Conservation (phyloP, 2,113 vertebrate genomes). For the Cisticola juncidis region DNA sequence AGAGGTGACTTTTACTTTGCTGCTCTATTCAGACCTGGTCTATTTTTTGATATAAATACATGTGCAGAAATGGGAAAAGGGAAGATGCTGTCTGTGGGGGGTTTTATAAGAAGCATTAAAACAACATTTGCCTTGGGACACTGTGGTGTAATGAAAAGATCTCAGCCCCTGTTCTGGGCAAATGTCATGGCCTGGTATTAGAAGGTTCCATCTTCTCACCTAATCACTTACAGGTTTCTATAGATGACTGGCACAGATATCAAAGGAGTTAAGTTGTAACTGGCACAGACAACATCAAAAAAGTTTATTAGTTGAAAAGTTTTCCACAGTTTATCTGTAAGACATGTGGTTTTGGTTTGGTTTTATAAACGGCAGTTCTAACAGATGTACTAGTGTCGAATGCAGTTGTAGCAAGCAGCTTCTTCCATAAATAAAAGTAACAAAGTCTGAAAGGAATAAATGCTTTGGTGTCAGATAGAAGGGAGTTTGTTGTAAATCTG, state of each 20-base stretch:
- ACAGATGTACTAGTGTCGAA: not conserved
- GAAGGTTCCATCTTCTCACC: not conserved
- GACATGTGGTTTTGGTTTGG: conserved; percentile 66
- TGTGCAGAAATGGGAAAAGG: not conserved
- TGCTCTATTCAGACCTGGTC: not conserved
- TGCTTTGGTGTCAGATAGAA: not conserved
- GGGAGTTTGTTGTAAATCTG: not conserved
- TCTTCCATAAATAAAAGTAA: conserved; percentile 31
- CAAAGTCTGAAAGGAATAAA: conserved; percentile 16
- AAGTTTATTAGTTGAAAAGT: conserved; percentile 42
- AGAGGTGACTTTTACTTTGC: not conserved
- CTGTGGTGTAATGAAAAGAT: not conserved
- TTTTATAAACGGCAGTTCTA: conserved; percentile 55
- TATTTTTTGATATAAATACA: not conserved
- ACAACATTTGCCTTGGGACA: not conserved
- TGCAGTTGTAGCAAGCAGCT: conserved; percentile 22
- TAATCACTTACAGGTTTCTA: not conserved
- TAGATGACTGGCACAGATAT: not conserved
- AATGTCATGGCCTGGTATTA: not conserved
- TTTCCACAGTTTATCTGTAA: conserved; percentile 49
- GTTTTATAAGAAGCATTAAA: not conserved
- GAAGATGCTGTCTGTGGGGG: not conserved
- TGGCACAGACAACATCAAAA: not conserved
- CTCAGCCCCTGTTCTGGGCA: not conserved
- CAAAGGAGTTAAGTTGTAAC: not conserved